Evolutionary conservation across 2,888 invertebrate species (phyloP), one percentile per base, ranked within the genome.

Genomic region (Disparrhopalites patrizii): DNA sequence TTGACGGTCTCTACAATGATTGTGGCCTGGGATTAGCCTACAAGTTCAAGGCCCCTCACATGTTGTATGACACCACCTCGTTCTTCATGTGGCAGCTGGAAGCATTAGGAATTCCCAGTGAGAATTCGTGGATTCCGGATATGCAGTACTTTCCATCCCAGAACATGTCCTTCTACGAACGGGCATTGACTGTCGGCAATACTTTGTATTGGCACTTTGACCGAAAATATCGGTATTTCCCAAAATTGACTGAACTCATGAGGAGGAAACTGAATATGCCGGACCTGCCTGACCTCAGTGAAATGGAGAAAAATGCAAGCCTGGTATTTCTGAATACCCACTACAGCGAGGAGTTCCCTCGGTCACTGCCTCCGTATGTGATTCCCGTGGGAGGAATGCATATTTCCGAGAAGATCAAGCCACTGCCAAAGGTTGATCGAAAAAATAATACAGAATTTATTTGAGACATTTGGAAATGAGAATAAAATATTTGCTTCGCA

Each of bases 321-420:
- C 65, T 75, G 0, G 31, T 74, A 31, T 52, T 75, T 8, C 27
- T 52, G 7, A 73, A 72, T 36, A 63, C 71, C 1, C 73, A 75
- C 64, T 71, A 62, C 40, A 67, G 71, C 10, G 73, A 71, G 28
- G 75, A 75, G 30, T 69, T 68, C 40, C 28, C 73, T 8, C 62
- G 73, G 27, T 69, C 71, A 1, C 55, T 73, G 13, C 75, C 75
- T n/a, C 65, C 65, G 1, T 33, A 31, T 15, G 51, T 65, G 1
- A 54, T 68, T 20, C 50, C 64, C 20, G 52, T 67, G 13, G 67
- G 62, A 13, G 67, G 67, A n/a, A 62, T 67, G 43, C 67, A 67
- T 52, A 40, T 61, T 18, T 55, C 61, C n/a, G 61, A 66, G 15
- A 54, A 15, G n/a, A 27, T 18, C 33, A 50, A 65, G 65, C 33